Evolutionary conservation across 2,797 vertebrate species (phyloP), one percentile per base, ranked within the genome.

Genomic region (Cetoscarus ocellatus): DNA sequence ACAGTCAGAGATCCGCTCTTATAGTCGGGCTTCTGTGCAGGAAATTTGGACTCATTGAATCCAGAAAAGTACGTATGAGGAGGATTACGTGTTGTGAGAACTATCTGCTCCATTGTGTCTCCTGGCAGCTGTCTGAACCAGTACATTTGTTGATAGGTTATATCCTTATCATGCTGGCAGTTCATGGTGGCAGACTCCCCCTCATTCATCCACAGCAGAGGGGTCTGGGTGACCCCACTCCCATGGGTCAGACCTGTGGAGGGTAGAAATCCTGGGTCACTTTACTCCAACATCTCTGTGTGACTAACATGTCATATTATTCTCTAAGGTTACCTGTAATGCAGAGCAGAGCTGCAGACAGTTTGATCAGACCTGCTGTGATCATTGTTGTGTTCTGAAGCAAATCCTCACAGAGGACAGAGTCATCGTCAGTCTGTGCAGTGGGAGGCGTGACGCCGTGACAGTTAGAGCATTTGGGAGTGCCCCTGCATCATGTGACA

Each of bases 121-220:
- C 82, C 85, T n/a, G 72, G 77, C 1, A 53, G 73, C 71, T 92
- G 90, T 61, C 72, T 67, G 73, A 81, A 92, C 89, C 91, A 92
- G 36, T 90, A 90, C 90, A 92, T 92, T 40, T 65, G 72, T 0
- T 0, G 5, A 1, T 70, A 75, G 0, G 0, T 0, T 12, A 0
- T 0, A 7, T 1, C 67, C 14, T 79, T 86, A 0, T 17, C 84
- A 1, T 93, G 89, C 2, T n/a, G 80, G 73, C 91, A 93, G 42
- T 77, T 12, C 12, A 91, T 78, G 0, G 70, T 73, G 5, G 65
- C 85, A 61, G 64, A 55, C 10, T 58, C 34, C 7, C 62, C 66
- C 52, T 27, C 3, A 0, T 0, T 0, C 15, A 0, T n/a, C 79
- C 73, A 87, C 44, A 88, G 39, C 61, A 50, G 44, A 14, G 50